Evolutionary conservation across 2,888 invertebrate genomes (phyloP), one percentile per base, ranked within the genome.

Genomic region (Drosophila buzzatii): DNA sequence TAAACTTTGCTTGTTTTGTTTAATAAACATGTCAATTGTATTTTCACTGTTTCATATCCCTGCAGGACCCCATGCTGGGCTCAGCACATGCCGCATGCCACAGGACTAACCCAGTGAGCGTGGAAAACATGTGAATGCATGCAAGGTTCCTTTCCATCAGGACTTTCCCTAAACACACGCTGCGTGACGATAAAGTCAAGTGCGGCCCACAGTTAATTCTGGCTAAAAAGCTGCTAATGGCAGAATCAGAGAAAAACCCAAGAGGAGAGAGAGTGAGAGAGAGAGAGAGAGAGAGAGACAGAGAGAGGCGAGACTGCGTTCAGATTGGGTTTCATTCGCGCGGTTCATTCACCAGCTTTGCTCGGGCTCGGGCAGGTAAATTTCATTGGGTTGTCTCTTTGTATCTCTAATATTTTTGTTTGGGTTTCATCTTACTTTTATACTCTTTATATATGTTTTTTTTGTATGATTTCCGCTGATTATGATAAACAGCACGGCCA

Each of bases 161-260:
- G 89, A 82, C 58, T 84, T 84, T 79, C 87, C 89, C 9, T 53
- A 16, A 52, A 20, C 62, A 59, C 83, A 68, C 47, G 83, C 84
- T 82, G 85, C 20, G 71, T 56, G 23, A 27, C 39, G 82, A 84
- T 89, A 81, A 70, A 89, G 85, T 85, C 89, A 85, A 85, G 85
- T 85, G 89, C 23, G 58, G 47, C 18, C 33, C 56, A 70, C 75
- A 67, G 35, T 55, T 72, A 73, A 84, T 85, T 85, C 85, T 61
- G 57, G 64, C 85, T 85, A 85, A 85, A 85, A 84, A 79, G 82
- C 79, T 84, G 87, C 69, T 85, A 89, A 85, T 81, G 75, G 70
- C 64, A 16, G 57, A 52, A 63, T 27, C 33, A 8, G 18, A 23
- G 65, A 35, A 39, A 64, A 47, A 41, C 37, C 62, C 63, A 33